Percentiles rank a stretch among this genome's conserved stretches.
phyloP scores from a whole-genome alignment of 30 jellyfish, hydroid and myxozoan species.

The Aurelia sp. region DNA sequence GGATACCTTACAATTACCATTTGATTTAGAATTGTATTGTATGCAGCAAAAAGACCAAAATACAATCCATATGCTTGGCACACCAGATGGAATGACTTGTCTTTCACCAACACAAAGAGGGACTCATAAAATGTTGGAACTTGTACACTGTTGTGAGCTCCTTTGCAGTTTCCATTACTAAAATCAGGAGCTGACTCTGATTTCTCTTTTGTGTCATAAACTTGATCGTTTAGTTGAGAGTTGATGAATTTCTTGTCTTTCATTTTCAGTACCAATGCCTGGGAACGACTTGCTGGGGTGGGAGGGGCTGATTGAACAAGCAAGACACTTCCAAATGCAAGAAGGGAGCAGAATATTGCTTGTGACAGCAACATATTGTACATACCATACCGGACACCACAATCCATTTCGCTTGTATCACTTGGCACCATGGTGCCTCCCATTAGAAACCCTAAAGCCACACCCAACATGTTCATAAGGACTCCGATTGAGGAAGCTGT shows the following conservation, averaged over 20 bases:
- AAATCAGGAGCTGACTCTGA: neutral
- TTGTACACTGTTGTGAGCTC: neutral
- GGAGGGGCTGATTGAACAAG: slow-evolving; percentile 74
- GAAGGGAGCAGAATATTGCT: slow-evolving; percentile 78
- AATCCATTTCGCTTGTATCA: slow-evolving; percentile 50
- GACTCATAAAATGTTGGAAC: slow-evolving; percentile 64
- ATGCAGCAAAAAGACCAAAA: slow-evolving; percentile 84
- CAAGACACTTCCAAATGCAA: slow-evolving; percentile 55
- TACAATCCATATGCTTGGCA: slow-evolving; percentile 85
- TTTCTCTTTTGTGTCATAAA: neutral
- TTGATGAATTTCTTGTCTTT: neutral
- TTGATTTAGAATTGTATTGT: slow-evolving; percentile 81
- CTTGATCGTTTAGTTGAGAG: neutral
- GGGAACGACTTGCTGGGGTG: slow-evolving; percentile 94
- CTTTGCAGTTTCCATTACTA: neutral
- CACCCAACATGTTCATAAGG: slow-evolving; percentile 93
- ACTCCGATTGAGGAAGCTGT: slow-evolving; percentile 95
- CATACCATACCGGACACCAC: slow-evolving; percentile 76
- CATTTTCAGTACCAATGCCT: slow-evolving; percentile 48
- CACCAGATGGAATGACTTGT: slow-evolving; percentile 69
- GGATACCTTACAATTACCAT: slow-evolving; percentile 63
- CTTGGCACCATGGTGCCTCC: slow-evolving; percentile 93
- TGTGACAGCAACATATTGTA: slow-evolving; percentile 58
- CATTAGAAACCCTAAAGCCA: slow-evolving; percentile 92
- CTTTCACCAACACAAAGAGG: slow-evolving; percentile 55